Conservation (phyloP, 2,888 invertebrate genomes). For the Bombyx huttoni region DNA sequence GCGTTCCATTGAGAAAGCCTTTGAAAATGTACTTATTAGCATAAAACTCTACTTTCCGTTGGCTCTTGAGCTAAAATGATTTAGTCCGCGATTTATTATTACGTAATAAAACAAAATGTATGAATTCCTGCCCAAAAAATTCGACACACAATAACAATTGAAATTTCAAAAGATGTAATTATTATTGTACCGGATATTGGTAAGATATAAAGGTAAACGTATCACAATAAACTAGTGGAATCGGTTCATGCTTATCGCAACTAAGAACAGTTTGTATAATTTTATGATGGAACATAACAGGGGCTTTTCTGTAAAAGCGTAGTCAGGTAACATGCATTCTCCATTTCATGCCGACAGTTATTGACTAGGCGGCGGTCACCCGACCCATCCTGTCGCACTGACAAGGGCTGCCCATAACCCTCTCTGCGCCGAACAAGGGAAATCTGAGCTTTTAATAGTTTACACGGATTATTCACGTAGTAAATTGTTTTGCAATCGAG, state of each 20-base stretch:
- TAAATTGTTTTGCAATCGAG: not conserved
- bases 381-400: constrained; percentile 2
- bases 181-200: too few relatives aligned
- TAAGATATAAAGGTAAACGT: not conserved
- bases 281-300: constrained; percentile 1
- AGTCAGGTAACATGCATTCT: constrained; percentile 29
- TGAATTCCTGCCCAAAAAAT: not conserved
- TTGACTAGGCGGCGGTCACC: constrained; percentile 21
- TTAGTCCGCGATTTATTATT: not conserved
- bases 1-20: not conserved
- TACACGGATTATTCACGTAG: not conserved
- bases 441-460: constrained; percentile 2
- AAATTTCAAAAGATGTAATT: too few relatives aligned
- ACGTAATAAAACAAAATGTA: not conserved
- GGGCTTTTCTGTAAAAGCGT: constrained; percentile 1
- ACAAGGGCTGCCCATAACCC: not conserved
- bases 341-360: constrained; percentile 35
- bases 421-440: constrained; percentile 1
- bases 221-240: not conserved
- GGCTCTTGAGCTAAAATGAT: not conserved
- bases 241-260: not conserved
- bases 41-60: not conserved
- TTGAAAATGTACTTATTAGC: not conserved
- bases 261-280: not conserved
- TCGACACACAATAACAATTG: too few relatives aligned